Evolutionary conservation across 2,888 invertebrate species (phyloP), one percentile per base, ranked within the genome.

Genomic region (Agriotes lineatus): DNA sequence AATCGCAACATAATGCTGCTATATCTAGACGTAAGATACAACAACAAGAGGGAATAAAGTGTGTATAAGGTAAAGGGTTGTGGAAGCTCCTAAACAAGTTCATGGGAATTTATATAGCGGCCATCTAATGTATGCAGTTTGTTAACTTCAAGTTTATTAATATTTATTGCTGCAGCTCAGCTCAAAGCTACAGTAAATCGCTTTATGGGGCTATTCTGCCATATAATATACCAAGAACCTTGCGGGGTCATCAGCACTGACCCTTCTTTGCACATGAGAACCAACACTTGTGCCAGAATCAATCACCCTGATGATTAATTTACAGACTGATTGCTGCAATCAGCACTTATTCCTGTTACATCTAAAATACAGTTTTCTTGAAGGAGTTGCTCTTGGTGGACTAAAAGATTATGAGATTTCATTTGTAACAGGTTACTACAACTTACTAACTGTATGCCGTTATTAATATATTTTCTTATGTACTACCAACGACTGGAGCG

Each of bases 61-160:
- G 42, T 63, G 58, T 30, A 59, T 52, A 64, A 63, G 54, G 63
- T 65, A 69, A 62, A 62, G 66, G 70, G 66, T 59, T 61, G 70
- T 59, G 69, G 70, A 70, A 66, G 70, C 59, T 61, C 58, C 66
- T 67, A 70, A 67, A 63, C 70, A 67, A 67, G 63, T 50, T 67
- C 67, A 56, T 63, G 70, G 69, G 71, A 74, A 77, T 77, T 77
- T 77, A 77, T 77, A 69, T 69, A 63, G 61, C 70, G 58, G 62
- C 69, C 64, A 74, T 69, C 52, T 76, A 77, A 77, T 79, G 75
- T 74, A 78, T 76, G 76, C 77, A 75, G 76, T 78, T 79, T 78
- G 77, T 78, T 75, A 75, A 76, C 74, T 77, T 77, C 77, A 74
- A 72, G 75, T 80, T 79, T 79, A 79, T 79, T 80, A 79, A 80